Base-by-base conservation (phyloP, 2,797 vertebrate genomes). In the Diglossa cyanea region DNA sequence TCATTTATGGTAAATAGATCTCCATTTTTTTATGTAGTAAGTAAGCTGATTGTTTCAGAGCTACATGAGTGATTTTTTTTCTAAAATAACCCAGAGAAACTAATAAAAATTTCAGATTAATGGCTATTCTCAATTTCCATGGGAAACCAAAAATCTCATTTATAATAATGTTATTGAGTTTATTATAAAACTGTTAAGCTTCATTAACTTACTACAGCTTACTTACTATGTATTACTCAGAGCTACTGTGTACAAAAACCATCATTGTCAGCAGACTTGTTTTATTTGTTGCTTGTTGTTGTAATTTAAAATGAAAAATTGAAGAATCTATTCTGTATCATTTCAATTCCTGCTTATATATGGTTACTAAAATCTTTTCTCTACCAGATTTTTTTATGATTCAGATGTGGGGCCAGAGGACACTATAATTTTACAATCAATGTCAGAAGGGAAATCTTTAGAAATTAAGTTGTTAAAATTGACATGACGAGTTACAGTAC, bases 391-490 rank as follows among this genome's bases (percentile, higher is more conserved):
- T 62, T 86, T 58, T 70, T 17, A 21, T 73, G 19, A 66, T 42
- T 86, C 35, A 71, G 4, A 31, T 74, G 6, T 51, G 23, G 6
- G 23, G 11, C 19, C 37, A 63, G 30, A 66, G 21, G 45, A 67
- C 14, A 33, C 14, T 67, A 12, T 48, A 35, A 61, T 93, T 89
- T 87, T 77, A 9, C 20, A 74, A 6, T 91, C 62, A 89, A 40
- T 5, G 51, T 84, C 55, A 61, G 21, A 84, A 61, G 44, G n/a
- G 13, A 63, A 44, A 53, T 47, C 17, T 75, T 91, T 53, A 68
- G 62, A 86, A 81, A 74, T 75, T 21, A 81, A 24, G n/a, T 80
- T 86, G 35, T 77, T 73, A 65, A 90, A 92, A 77, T 10, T 67
- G 24, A 20, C 8, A 10, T 16, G 10, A 42, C 1, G 2, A 74